Conservation (phyloP, 2,113 vertebrate genomes). For the Laticauda colubrina region DNA sequence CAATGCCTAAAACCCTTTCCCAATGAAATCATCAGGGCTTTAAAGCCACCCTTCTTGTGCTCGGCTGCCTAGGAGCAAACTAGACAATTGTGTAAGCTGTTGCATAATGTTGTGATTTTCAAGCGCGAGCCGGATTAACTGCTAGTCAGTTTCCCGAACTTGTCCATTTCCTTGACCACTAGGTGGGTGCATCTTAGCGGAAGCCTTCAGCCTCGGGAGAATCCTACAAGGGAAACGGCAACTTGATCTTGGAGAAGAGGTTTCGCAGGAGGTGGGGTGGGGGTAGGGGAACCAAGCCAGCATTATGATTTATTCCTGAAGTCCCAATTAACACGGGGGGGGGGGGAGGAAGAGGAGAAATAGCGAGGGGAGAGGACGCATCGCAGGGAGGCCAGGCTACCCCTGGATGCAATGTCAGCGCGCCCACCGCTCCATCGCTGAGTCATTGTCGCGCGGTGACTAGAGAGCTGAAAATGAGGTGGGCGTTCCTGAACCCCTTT, state of each 20-base stretch:
- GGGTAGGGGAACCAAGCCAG: neutral
- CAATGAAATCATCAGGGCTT: neutral
- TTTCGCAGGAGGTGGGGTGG: neutral
- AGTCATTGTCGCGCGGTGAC: slow-evolving; percentile 34
- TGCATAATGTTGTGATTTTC: neutral
- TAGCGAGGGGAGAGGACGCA: neutral
- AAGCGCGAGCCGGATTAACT: neutral
- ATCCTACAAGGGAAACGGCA: neutral
- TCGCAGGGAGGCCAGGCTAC: neutral
- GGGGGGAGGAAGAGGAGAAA: neutral
- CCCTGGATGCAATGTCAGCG: neutral
- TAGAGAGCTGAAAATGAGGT: slow-evolving; percentile 58
- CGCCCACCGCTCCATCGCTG: neutral
- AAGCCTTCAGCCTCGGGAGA: too few relatives aligned
- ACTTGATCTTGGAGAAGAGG: neutral
- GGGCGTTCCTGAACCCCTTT: slow-evolving; percentile 61
- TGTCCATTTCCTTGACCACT: neutral
- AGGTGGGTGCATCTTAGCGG: neutral
- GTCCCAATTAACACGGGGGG: neutral
- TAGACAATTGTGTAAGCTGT: neutral
- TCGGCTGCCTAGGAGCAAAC: neutral
- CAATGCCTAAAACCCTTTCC: neutral
- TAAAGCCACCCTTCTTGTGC: neutral
- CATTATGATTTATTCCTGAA: neutral
- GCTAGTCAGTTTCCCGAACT: neutral